A percentile compares a stretch with the other conserved stretches of the same genome.
Conservation (phyloP, 2,888 invertebrate genomes). For the Tromatobia lineatoria region DNA sequence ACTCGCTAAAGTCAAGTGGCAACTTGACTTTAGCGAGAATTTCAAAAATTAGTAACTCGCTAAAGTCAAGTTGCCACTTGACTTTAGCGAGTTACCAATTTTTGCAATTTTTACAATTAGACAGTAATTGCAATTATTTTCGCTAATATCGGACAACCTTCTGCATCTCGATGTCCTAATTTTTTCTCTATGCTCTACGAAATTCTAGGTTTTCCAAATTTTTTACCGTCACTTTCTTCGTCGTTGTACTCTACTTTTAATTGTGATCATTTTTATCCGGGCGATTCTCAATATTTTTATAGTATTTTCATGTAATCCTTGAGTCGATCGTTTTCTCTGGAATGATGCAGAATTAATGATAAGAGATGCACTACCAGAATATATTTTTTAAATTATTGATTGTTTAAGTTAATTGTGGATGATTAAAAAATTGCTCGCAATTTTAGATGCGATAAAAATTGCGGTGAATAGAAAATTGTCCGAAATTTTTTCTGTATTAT, state of each 20-base stretch:
- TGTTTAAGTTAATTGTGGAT: no score
- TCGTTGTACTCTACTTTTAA: neutral
- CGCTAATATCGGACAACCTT: neutral
- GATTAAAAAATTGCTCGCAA: no score
- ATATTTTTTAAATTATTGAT: no score
- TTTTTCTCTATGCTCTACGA: neutral
- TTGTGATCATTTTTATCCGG: neutral
- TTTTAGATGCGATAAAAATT: no score
- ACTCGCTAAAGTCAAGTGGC: neutral
- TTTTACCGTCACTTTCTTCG: neutral
- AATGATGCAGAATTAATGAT: no score
- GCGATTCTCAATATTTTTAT: no score
- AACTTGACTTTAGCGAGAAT: no score
- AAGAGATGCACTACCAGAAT: no score
- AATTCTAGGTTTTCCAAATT: neutral
- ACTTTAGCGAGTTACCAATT: neutral
- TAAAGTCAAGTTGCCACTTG: neutral
- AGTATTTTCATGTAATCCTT: neutral
- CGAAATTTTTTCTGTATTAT: no score
- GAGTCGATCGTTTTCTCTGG: neutral
- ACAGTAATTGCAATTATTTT: constrained; percentile 29
- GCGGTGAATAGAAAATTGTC: no score
- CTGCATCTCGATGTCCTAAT: constrained; percentile 1
- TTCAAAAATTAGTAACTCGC: no score
- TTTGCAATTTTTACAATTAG: no score